Percentiles rank a stretch among this genome's conserved stretches.
phyloP scores from a whole-genome alignment of 2,113 vertebrate genomes.

The Serinus canaria region DNA sequence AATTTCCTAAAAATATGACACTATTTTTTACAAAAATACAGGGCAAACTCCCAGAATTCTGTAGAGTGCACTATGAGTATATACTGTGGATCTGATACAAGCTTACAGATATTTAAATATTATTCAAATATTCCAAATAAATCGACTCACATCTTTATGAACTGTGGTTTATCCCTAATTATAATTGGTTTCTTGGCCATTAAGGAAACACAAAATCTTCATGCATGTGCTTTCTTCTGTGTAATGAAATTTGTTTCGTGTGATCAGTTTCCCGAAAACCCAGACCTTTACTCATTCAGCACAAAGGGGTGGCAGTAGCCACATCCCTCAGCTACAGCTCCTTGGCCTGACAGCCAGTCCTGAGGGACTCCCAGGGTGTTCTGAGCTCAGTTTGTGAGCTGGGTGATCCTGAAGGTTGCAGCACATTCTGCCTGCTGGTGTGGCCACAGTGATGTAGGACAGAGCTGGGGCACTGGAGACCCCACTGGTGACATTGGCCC shows the following conservation, averaged over 20 bases:
- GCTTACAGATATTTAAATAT: not conserved
- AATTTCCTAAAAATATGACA: not conserved
- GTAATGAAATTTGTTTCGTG: not conserved
- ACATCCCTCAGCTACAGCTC: not conserved
- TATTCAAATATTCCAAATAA: not conserved
- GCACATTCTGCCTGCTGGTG: not conserved
- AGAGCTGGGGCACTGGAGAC: not conserved
- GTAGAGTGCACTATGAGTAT: not conserved
- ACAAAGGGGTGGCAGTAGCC: not conserved
- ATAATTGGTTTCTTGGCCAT: not conserved
- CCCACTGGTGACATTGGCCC: fast-evolving
- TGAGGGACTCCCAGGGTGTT: not conserved
- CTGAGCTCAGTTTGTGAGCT: not conserved
- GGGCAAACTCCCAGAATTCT: fast-evolving
- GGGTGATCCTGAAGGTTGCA: not conserved
- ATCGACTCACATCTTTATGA: not conserved
- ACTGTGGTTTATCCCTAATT: not conserved
- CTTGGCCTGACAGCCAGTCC: not conserved
- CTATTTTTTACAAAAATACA: not conserved
- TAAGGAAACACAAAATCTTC: not conserved
- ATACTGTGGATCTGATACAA: not conserved
- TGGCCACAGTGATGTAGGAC: not conserved
- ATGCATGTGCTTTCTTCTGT: not conserved
- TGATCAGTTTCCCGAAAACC: not conserved
- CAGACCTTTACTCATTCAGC: not conserved